Percentiles rank a stretch among this genome's conserved stretches.
These are phyloP conservation scores for Cirrhinus molitorella DNA, from an alignment of 2,797 vertebrate genomes.

Conservation along the genomic window DNA sequence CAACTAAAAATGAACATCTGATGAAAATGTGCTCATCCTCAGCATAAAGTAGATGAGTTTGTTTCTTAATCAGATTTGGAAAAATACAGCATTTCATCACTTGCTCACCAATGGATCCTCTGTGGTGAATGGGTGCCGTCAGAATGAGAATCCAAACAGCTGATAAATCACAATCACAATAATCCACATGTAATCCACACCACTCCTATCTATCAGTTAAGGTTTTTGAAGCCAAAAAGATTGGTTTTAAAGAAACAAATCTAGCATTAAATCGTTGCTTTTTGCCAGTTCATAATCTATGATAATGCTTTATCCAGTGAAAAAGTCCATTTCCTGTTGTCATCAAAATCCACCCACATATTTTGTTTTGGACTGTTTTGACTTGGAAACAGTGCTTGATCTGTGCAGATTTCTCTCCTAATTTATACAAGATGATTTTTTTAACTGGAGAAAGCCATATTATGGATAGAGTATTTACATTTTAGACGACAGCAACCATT, in stretches of 20 bases:
- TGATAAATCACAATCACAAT: not conserved
- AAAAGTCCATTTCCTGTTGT: not conserved
- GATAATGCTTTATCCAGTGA: not conserved
- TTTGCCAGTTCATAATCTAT: not conserved
- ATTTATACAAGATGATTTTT: too few species aligned
- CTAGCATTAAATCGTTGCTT: not conserved
- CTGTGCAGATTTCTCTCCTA: too few species aligned
- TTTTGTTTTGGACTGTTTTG: not conserved
- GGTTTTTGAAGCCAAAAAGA: not conserved
- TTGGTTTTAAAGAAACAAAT: not conserved
- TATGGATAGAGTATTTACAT: too few species aligned
- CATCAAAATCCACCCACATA: not conserved
- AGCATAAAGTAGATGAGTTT: not conserved
- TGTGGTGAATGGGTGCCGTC: not conserved
- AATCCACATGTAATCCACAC: not conserved
- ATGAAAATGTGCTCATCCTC: not conserved
- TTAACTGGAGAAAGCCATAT: too few species aligned
- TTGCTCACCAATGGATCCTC: not conserved
- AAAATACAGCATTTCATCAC: not conserved
- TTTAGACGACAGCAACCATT: too few species aligned
- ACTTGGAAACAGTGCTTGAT: too few species aligned
- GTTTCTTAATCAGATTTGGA: not conserved
- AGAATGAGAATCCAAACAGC: not conserved
- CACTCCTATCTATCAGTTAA: not conserved
- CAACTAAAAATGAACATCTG: not conserved